Percentiles rank a stretch among this genome's conserved stretches.
phyloP scores from a whole-genome alignment of 1,140 invertebrate genomes.

The Alviniconcha marisindica region DNA sequence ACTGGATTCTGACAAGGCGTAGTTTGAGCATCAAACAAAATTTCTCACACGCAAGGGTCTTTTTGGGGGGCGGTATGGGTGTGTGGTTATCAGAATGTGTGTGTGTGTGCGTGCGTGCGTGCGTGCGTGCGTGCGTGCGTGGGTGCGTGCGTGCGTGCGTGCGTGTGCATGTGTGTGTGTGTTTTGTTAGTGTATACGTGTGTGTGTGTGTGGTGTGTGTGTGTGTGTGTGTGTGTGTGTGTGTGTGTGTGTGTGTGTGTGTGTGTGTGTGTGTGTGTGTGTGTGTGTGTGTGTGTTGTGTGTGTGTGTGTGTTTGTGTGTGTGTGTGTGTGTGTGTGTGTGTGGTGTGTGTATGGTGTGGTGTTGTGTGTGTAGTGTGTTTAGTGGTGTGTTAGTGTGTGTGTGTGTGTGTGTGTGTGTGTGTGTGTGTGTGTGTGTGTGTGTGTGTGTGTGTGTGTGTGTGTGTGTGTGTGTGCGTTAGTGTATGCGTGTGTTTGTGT shows the following conservation, averaged over 20 bases:
- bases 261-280: background rate
- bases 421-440: background rate
- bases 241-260: conserved; percentile 1
- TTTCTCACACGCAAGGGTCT: too few relatives aligned
- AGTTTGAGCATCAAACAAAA: too few relatives aligned
- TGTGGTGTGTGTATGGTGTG: background rate
- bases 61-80: background rate
- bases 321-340: background rate
- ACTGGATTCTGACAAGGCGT: too few relatives aligned
- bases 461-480: background rate
- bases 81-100: too few relatives aligned
- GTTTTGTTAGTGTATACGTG: background rate
- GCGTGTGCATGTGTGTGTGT: conserved; percentile 9
- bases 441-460: background rate
- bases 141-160: background rate
- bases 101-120: background rate
- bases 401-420: background rate
- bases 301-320: background rate
- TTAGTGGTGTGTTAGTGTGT: background rate
- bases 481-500: background rate
- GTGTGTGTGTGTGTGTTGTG: background rate
- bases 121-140: conserved; percentile 6
- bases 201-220: conserved; percentile 17
- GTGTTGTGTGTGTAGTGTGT: background rate
- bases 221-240: background rate